phyloP scores from a whole-genome alignment of 2,113 vertebrate species.

The Leptocoma aspasia region DNA sequence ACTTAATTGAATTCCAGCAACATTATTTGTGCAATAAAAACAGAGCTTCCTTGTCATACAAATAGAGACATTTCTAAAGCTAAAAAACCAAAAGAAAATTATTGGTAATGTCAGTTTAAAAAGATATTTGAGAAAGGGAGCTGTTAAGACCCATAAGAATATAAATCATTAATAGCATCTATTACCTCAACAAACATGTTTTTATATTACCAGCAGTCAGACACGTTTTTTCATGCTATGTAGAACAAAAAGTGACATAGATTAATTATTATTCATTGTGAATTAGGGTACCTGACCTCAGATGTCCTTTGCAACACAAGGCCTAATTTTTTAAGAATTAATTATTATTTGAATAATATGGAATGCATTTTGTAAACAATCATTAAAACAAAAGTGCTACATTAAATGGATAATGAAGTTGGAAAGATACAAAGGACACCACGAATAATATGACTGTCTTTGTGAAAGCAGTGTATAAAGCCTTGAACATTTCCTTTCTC shows the following conservation, averaged over 20 bases:
- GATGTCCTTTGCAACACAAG: background rate
- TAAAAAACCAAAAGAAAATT: background rate
- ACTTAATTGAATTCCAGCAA: background rate
- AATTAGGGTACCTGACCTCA: background rate
- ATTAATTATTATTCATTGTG: background rate
- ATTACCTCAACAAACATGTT: background rate
- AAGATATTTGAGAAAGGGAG: background rate
- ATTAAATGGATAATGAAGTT: background rate
- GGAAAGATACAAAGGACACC: background rate
- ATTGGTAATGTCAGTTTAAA: background rate
- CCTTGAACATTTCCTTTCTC: background rate
- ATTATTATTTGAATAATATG: background rate
- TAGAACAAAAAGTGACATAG: background rate
- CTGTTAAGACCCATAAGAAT: background rate
- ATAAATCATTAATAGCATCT: background rate
- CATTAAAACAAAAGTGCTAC: background rate
- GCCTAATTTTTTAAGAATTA: background rate
- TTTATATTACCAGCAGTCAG: background rate
- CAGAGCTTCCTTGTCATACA: background rate
- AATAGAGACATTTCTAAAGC: background rate
- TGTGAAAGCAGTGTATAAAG: background rate
- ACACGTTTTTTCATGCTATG: background rate
- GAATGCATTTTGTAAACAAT: background rate
- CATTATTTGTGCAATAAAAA: background rate
- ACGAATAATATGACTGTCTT: background rate